These are phyloP conservation scores for Drosophila sulfurigaster DNA, from an alignment of 1,140 invertebrate genomes.

Conservation along the genomic window DNA sequence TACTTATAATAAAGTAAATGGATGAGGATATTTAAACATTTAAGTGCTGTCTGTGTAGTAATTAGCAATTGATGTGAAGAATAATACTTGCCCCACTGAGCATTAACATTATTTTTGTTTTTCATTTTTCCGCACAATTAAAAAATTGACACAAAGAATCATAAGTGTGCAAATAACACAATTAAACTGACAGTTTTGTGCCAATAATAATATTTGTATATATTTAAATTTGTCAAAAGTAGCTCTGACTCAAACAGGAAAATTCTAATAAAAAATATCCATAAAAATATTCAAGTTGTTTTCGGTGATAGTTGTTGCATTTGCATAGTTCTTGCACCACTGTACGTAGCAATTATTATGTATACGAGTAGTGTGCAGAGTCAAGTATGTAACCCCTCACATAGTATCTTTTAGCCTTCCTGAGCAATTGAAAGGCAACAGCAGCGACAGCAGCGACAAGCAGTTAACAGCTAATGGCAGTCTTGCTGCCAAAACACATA, in stretches of 20 bases:
- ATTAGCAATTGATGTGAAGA: background rate
- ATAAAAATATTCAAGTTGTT: background rate
- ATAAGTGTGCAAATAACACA: too few species aligned
- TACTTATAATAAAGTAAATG: background rate
- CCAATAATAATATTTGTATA: too few species aligned
- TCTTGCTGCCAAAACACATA: conserved; percentile 46
- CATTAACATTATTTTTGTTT: too few species aligned
- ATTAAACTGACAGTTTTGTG: too few species aligned
- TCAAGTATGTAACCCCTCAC: conserved; percentile 45
- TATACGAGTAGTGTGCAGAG: conserved; percentile 3
- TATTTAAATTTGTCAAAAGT: too few species aligned
- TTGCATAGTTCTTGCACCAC: conserved; percentile 8
- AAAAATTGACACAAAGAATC: background rate
- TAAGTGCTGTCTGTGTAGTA: background rate
- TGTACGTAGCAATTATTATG: conserved; percentile 16
- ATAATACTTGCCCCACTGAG: background rate
- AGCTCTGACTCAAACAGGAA: too few species aligned
- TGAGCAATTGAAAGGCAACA: conserved; percentile 38
- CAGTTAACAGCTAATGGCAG: conserved; percentile 45
- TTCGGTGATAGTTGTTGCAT: background rate
- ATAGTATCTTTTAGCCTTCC: conserved; percentile 33
- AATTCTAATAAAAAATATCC: background rate
- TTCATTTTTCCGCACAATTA: background rate
- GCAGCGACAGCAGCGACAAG: conserved; percentile 13
- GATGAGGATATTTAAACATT: background rate